These are phyloP conservation scores for Pollimyrus isidori DNA, from an alignment of 2,113 vertebrate species.

Conservation along the genomic window DNA sequence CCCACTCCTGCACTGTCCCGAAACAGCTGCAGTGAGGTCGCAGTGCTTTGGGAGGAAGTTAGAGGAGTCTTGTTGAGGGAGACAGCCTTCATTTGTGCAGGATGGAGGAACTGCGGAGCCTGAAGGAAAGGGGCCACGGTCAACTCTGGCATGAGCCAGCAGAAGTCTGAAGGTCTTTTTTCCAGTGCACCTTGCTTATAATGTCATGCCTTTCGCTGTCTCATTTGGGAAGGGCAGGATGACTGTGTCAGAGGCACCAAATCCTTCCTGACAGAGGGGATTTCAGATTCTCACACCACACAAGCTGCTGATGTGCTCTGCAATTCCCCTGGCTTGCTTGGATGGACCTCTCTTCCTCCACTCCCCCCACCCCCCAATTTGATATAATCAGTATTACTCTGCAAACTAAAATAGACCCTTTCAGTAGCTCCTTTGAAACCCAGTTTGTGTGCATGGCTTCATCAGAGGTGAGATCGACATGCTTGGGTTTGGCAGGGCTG, in stretches of 20 bases:
- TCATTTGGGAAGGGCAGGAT: not conserved
- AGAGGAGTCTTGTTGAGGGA: not conserved
- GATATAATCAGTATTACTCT: not conserved
- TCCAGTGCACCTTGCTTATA: not conserved
- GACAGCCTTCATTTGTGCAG: not conserved
- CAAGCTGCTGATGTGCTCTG: not conserved
- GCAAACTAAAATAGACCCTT: not conserved
- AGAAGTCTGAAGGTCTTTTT: not conserved
- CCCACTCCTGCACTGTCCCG: conserved; percentile 9
- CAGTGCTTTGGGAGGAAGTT: not conserved
- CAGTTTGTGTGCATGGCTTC: not conserved
- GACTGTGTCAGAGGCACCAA: not conserved
- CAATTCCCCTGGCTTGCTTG: not conserved
- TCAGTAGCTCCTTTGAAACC: not conserved
- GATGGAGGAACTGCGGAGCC: too few relatives aligned
- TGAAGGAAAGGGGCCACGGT: not conserved
- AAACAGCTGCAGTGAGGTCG: not conserved
- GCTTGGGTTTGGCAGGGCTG: not conserved
- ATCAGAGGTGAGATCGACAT: not conserved
- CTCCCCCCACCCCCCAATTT: not conserved
- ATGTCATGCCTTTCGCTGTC: not conserved
- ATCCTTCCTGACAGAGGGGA: not conserved
- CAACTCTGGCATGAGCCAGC: not conserved
- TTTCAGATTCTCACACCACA: not conserved
- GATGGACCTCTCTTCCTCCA: not conserved